phyloP scores from a whole-genome alignment of 2,797 vertebrate genomes.

The Darevskia mixta region DNA sequence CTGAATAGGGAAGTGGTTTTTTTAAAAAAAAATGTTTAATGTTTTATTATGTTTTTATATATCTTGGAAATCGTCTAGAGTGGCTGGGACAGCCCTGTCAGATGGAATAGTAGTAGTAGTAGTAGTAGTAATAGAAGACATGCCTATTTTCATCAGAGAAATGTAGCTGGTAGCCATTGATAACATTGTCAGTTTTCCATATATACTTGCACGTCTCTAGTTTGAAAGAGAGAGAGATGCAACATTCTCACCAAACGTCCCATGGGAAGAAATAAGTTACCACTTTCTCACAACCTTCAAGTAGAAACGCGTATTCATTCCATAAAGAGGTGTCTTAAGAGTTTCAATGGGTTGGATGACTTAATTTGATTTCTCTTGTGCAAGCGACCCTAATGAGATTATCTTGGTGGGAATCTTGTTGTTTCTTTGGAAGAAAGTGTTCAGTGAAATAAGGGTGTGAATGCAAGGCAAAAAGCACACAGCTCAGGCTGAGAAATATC shows the following conservation, averaged over 20 bases:
- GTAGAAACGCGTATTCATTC: background rate
- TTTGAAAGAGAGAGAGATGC: background rate
- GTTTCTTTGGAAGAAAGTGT: background rate
- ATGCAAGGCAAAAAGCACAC: background rate
- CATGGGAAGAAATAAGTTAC: too few relatives aligned
- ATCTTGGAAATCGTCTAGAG: too few relatives aligned
- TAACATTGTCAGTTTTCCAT: too few relatives aligned
- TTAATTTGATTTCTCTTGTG: background rate
- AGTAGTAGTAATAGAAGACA: too few relatives aligned
- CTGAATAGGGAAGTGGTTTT: too few relatives aligned
- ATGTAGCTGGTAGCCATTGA: too few relatives aligned
- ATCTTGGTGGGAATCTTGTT: background rate
- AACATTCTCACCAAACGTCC: background rate
- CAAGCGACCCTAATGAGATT: background rate
- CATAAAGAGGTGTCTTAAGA: background rate
- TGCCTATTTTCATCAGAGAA: too few relatives aligned
- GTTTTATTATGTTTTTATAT: too few relatives aligned
- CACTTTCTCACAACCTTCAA: background rate
- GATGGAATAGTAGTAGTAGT: too few relatives aligned
- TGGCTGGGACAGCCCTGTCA: too few relatives aligned
- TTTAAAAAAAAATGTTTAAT: too few relatives aligned
- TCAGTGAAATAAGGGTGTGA: background rate
- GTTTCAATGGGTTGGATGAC: background rate
- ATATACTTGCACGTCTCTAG: background rate
- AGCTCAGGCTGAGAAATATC: background rate